phyloP scores from a whole-genome alignment of 2,113 vertebrate species.

The Forbesichthys agassizii region DNA sequence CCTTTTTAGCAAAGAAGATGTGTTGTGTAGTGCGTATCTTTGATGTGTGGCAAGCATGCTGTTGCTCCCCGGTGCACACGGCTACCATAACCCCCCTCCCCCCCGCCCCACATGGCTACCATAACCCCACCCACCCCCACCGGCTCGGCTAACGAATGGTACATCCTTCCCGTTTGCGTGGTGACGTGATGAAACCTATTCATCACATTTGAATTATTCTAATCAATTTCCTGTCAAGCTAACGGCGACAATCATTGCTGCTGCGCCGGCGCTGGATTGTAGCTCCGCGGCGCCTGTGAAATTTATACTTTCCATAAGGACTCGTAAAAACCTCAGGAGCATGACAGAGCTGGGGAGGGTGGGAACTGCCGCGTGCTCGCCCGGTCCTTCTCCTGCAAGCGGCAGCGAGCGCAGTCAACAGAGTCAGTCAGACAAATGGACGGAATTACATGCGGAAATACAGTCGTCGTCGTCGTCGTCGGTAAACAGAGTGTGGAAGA shows the following conservation, averaged over 20 bases:
- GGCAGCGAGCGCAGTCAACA: conserved; percentile 39
- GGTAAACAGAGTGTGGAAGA: conserved; percentile 53
- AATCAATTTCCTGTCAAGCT: conserved; percentile 96
- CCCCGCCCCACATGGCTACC: conserved; percentile 23
- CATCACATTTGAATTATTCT: conserved; percentile 96
- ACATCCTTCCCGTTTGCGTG: conserved; percentile 58
- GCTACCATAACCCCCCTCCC: conserved; percentile 55
- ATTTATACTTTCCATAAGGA: conserved; percentile 80
- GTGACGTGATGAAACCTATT: conserved; percentile 91
- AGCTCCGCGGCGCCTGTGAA: conserved; percentile 76
- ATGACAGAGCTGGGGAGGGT: conserved; percentile 81
- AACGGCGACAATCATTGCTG: conserved; percentile 88
- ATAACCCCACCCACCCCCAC: conserved; percentile 7
- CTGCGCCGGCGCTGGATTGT: conserved; percentile 84
- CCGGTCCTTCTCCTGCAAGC: conserved; percentile 37
- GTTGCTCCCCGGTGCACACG: conserved; percentile 64
- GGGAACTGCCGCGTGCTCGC: neutral
- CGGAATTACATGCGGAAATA: conserved; percentile 50
- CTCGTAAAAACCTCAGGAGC: conserved; percentile 82
- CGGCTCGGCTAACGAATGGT: conserved; percentile 56
- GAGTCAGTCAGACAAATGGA: conserved; percentile 61
- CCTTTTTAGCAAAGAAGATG: conserved; percentile 54
- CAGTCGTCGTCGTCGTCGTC: conserved; percentile 8
- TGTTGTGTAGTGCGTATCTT: conserved; percentile 55
- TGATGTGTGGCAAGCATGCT: conserved; percentile 10